Evolutionary conservation across 2,113 vertebrate genomes (phyloP).

Genomic region (Nibea albiflora): DNA sequence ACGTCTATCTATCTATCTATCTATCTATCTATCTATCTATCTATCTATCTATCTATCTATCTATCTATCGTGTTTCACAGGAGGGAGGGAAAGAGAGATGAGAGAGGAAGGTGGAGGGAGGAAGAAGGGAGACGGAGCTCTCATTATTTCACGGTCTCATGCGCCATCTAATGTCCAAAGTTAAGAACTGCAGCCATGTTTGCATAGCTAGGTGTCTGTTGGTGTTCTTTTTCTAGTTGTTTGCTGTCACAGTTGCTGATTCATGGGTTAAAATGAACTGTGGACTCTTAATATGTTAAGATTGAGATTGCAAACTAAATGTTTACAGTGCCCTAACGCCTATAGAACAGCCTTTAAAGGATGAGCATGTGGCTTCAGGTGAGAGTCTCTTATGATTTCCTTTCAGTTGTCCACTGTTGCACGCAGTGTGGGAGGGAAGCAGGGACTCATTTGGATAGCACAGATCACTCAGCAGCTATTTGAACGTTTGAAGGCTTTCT

Average conservation of each 20-base stretch:
- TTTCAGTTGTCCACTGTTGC: constrained; percentile 4
- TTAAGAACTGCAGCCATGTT: constrained; percentile 36
- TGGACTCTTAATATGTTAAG: constrained; percentile 2
- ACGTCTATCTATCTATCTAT: constrained; percentile 41
- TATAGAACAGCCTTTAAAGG: not conserved
- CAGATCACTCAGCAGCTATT: constrained; percentile 68
- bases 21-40: constrained; percentile 52
- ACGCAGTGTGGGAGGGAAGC: constrained; percentile 37
- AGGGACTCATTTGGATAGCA: constrained; percentile 48
- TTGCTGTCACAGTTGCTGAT: constrained; percentile 5
- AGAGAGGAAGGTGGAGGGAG: constrained; percentile 13
- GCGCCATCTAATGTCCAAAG: constrained; percentile 77
- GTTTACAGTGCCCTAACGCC: not conserved
- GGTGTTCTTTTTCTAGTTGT: not conserved
- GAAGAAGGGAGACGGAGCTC: constrained; percentile 28
- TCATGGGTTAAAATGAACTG: constrained; percentile 19
- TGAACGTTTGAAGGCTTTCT: constrained; percentile 58
- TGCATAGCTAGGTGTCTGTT: not conserved
- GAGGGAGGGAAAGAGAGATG: constrained; percentile 30
- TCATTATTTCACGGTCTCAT: constrained; percentile 76
- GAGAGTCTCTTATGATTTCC: not conserved
- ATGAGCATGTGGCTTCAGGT: not conserved
- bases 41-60: constrained; percentile 45
- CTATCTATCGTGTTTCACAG: constrained; percentile 37
- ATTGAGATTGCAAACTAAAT: not conserved